Evolutionary conservation across 2,113 vertebrate species (phyloP).

Genomic region (Bubo bubo): DNA sequence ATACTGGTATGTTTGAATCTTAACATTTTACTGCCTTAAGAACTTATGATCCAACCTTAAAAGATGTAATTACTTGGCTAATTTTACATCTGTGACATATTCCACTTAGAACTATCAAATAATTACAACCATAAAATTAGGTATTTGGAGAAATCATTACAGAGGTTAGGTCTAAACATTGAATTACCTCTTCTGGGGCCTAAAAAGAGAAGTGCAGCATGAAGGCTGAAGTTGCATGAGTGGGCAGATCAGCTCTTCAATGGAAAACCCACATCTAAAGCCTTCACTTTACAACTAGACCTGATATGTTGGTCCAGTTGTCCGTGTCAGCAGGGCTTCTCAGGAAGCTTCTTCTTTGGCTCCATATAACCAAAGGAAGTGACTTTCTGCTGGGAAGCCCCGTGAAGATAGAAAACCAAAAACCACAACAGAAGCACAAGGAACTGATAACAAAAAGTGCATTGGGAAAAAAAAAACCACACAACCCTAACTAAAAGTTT

Average conservation of each 20-base stretch:
- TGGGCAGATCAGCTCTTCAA: background rate
- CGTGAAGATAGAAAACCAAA: constrained; percentile 59
- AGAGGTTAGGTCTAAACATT: background rate
- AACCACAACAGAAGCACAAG: constrained; percentile 68
- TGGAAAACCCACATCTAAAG: constrained; percentile 23
- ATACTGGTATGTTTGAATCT: background rate
- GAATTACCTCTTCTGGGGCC: background rate
- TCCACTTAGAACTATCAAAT: background rate
- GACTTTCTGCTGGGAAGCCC: constrained; percentile 66
- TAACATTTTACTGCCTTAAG: background rate
- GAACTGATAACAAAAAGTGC: constrained; percentile 41
- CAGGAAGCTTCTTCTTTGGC: constrained; percentile 42
- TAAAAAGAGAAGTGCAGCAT: background rate
- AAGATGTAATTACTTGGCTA: background rate
- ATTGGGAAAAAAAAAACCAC: background rate
- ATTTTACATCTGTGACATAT: background rate
- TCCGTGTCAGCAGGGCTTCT: constrained; percentile 33
- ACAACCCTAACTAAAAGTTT: background rate
- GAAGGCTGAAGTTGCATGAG: background rate
- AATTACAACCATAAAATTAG: background rate
- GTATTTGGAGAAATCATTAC: background rate
- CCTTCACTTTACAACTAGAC: background rate
- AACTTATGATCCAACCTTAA: background rate
- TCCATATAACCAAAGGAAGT: constrained; percentile 54
- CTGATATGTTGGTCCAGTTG: background rate